Evolutionary conservation across 2,113 vertebrate species (phyloP).

Genomic region (Rhipidura dahli): DNA sequence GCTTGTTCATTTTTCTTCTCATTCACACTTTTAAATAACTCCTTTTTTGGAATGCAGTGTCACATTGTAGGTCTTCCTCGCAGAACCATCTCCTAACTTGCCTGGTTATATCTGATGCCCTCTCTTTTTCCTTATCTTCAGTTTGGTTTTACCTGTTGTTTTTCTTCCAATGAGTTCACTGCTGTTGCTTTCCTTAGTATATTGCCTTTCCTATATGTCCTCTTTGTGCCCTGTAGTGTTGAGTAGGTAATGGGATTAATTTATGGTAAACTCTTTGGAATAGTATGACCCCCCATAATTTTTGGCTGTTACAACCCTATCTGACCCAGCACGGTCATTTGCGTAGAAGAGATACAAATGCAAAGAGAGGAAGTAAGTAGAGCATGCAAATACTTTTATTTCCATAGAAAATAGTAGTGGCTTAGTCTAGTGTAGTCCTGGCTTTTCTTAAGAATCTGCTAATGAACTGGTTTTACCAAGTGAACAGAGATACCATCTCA

Average conservation of each 20-base stretch:
- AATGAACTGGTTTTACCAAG: neutral
- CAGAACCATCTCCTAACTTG: neutral
- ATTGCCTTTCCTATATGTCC: neutral
- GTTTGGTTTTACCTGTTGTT: neutral
- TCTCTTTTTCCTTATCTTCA: neutral
- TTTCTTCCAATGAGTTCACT: neutral
- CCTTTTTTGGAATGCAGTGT: neutral
- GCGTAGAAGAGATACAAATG: neutral
- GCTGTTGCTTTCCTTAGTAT: neutral
- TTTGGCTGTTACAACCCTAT: neutral
- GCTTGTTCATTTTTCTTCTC: neutral
- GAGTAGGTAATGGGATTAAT: neutral
- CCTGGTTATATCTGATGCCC: neutral
- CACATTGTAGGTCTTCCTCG: neutral
- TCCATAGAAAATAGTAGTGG: neutral
- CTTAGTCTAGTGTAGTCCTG: neutral
- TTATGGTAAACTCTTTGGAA: neutral
- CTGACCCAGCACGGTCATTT: neutral
- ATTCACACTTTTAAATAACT: neutral
- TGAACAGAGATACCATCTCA: neutral
- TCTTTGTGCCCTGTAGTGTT: neutral
- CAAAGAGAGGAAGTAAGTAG: neutral
- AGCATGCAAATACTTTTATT: neutral
- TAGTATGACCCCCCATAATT: neutral
- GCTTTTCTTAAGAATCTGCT: neutral